A percentile compares a stretch with the other conserved stretches of the same genome.
These are phyloP conservation scores for Ophiothrix spiculata DNA, from an alignment of 35 echinoderm and acorn worm species.

Conservation along the genomic window DNA sequence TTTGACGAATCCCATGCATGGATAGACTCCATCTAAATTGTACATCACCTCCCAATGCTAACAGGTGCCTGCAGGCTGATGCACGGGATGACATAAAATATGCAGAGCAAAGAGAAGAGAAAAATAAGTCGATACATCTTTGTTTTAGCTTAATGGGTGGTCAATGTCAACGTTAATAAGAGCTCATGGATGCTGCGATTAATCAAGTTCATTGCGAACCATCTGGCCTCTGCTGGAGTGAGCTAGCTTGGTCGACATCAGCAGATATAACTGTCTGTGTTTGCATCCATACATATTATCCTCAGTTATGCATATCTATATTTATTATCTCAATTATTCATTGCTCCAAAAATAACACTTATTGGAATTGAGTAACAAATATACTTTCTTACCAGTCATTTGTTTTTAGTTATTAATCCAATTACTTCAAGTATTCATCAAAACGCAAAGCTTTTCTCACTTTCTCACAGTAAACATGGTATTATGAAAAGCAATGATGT, in stretches of 20 bases:
- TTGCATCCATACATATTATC: not conserved
- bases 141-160: constrained; percentile 5
- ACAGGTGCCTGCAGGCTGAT: not conserved
- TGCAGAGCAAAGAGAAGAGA: not conserved
- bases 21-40: not conserved
- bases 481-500: too few relatives aligned
- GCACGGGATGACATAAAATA: not conserved
- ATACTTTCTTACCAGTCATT: not conserved
- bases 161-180: not conserved
- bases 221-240: not conserved
- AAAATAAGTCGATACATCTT: not conserved
- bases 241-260: not conserved
- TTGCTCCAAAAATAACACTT: not conserved
- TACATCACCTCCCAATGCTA: not conserved
- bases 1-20: constrained; percentile 9
- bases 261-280: not conserved
- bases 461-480: too few relatives aligned
- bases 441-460: too few relatives aligned
- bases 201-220: not conserved
- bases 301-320: not conserved
- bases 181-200: not conserved
- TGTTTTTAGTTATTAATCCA: too few relatives aligned
- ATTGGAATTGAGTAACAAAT: not conserved
- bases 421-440: too few relatives aligned
- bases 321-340: not conserved